These are phyloP conservation scores for Tapera naevia DNA, from an alignment of 2,797 vertebrate species.

Conservation along the genomic window DNA sequence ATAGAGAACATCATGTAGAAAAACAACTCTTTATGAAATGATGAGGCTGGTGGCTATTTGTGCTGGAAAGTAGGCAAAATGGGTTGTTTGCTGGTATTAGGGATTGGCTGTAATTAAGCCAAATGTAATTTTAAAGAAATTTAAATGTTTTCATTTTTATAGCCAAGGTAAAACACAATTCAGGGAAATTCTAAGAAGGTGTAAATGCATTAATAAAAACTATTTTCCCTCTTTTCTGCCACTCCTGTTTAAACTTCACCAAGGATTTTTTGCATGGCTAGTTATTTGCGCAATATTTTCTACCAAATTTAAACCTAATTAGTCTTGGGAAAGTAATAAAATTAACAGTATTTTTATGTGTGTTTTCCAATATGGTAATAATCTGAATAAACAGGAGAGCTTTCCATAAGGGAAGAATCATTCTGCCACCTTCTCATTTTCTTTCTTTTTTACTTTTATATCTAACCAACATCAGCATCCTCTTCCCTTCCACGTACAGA, in stretches of 20 bases:
- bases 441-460: background rate
- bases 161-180: conserved; percentile 76
- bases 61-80: conserved; percentile 65
- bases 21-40: conserved; percentile 80
- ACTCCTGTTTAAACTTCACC: background rate
- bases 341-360: conserved; percentile 3
- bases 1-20: conserved; percentile 79
- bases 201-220: conserved; percentile 52
- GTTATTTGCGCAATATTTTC: conserved; percentile 44
- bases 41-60: conserved; percentile 70
- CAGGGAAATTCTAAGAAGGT: conserved; percentile 66
- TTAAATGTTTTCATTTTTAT: conserved; percentile 81
- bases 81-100: conserved; percentile 69
- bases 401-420: background rate
- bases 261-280: background rate
- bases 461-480: background rate
- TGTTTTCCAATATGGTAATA: conserved; percentile 12
- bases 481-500: background rate
- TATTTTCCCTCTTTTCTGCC: background rate
- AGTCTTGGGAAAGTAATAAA: conserved; percentile 47
- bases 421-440: background rate
- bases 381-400: conserved; percentile 36
- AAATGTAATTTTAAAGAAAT: conserved; percentile 83
- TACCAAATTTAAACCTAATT: conserved; percentile 63
- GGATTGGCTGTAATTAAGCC: conserved; percentile 76